phyloP scores from a whole-genome alignment of 2,797 vertebrate species.

The Oreonectes daqikongensis region DNA sequence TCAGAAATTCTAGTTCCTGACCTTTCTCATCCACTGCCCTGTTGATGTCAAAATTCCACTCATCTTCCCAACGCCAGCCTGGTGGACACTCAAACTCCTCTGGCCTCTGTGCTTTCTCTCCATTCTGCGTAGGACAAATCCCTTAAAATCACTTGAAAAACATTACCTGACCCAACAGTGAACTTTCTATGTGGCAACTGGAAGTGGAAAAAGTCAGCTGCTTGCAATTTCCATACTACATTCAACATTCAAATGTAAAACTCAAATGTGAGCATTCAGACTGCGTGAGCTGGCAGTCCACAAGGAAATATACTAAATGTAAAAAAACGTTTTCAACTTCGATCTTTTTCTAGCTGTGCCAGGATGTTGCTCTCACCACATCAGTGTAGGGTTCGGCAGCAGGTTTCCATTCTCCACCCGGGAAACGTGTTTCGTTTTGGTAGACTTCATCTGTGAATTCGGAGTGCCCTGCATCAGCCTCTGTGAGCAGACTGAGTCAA shows the following conservation, averaged over 20 bases:
- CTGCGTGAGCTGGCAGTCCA: neutral
- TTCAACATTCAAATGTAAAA: neutral
- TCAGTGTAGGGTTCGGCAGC: slow-evolving; percentile 87
- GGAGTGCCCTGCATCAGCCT: slow-evolving; percentile 95
- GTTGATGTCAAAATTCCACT: slow-evolving; percentile 90
- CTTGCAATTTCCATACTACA: slow-evolving; percentile 5
- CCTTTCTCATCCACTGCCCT: slow-evolving; percentile 94
- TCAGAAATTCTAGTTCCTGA: slow-evolving; percentile 54
- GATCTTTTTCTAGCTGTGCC: slow-evolving; percentile 2
- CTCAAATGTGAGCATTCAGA: neutral
- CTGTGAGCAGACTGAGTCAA: slow-evolving; percentile 84
- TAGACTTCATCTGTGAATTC: slow-evolving; percentile 96
- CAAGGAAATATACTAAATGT: neutral
- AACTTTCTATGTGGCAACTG: neutral
- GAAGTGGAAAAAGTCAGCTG: neutral
- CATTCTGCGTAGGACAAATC: slow-evolving; percentile 81
- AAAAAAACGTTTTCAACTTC: neutral
- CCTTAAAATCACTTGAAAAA: neutral
- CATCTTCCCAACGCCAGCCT: slow-evolving; percentile 91
- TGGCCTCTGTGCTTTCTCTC: slow-evolving; percentile 85
- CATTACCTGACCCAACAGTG: neutral
- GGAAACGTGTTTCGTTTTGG: slow-evolving; percentile 90
- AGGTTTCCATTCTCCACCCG: slow-evolving; percentile 91
- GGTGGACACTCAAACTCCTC: slow-evolving; percentile 84
- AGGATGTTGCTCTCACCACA: slow-evolving; percentile 80